Evolutionary conservation across 2,888 invertebrate genomes (phyloP).

Genomic region (Dioctria linearis): DNA sequence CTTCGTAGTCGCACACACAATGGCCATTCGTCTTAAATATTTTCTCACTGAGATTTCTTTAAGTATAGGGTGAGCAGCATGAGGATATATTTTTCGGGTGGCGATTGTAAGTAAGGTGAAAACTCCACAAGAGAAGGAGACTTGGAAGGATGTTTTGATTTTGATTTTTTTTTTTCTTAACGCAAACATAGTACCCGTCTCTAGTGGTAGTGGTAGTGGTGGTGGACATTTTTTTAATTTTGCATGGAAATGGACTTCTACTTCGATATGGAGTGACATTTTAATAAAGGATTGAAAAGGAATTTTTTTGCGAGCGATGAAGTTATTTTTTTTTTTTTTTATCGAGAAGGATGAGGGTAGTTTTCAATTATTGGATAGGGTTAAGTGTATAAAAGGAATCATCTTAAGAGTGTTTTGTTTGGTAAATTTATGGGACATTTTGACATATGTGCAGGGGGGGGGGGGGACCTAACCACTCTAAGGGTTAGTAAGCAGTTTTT

Average conservation of each 20-base stretch:
- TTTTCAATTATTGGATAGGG: no score
- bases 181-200: slow-evolving; percentile 2
- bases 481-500: no score
- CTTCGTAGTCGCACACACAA: slow-evolving; percentile 20
- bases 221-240: slow-evolving; percentile 42
- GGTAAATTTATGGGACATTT: no score
- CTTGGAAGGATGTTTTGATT: not conserved
- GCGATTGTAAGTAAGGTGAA: not conserved
- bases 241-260: slow-evolving; percentile 27
- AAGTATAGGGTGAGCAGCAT: no score
- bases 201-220: no score
- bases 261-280: slow-evolving; percentile 17
- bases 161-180: not conserved
- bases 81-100: slow-evolving; percentile 12
- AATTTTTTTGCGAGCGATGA: not conserved
- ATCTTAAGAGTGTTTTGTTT: no score
- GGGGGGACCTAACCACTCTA: no score
- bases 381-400: no score
- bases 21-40: slow-evolving; percentile 50
- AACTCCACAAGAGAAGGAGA: not conserved
- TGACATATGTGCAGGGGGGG: no score
- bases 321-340: no score
- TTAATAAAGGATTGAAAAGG: slow-evolving; percentile 28
- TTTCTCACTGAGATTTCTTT: slow-evolving; percentile 21
- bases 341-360: no score